Conservation (phyloP, 2,113 vertebrate species). For the Hydrochoerus hydrochaeris region DNA sequence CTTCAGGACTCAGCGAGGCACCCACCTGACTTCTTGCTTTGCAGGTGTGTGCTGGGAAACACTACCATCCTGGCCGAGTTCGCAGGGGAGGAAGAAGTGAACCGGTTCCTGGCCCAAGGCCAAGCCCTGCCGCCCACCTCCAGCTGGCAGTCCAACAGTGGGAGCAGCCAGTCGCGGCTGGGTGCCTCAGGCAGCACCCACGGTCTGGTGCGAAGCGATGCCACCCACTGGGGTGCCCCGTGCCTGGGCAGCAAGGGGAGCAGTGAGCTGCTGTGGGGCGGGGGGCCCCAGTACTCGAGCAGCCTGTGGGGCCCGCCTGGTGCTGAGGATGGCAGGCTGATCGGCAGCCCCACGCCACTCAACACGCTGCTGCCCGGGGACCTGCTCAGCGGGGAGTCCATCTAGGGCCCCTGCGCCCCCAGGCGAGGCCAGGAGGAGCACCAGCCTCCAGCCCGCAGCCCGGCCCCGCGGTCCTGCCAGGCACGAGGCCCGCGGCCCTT, state of each 20-base stretch:
- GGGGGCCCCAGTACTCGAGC: slow-evolving; percentile 96
- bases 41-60: slow-evolving; percentile 98
- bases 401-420: slow-evolving; percentile 88
- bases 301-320: slow-evolving; percentile 97
- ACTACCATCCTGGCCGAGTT: slow-evolving; percentile 99
- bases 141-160: slow-evolving; percentile 96
- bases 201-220: slow-evolving; percentile 87
- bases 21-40: not conserved
- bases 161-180: slow-evolving; percentile 91
- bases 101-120: slow-evolving; percentile 98
- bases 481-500: slow-evolving; percentile 85
- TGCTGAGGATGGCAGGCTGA: slow-evolving; percentile 93
- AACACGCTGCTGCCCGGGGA: slow-evolving; percentile 97
- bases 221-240: slow-evolving; percentile 93
- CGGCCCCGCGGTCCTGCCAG: slow-evolving; percentile 79
- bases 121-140: slow-evolving; percentile 96
- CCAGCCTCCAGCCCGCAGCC: slow-evolving; percentile 81
- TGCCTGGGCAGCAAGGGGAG: slow-evolving; percentile 90
- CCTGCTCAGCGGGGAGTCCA: slow-evolving; percentile 97
- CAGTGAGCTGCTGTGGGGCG: slow-evolving; percentile 96
- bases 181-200: slow-evolving; percentile 90
- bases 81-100: slow-evolving; percentile 98
- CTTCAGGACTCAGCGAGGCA: accelerated
- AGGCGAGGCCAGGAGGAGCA: slow-evolving; percentile 88
- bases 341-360: slow-evolving; percentile 95